Conservation (phyloP, 2,113 vertebrate species). For the Chaenocephalus aceratus region DNA sequence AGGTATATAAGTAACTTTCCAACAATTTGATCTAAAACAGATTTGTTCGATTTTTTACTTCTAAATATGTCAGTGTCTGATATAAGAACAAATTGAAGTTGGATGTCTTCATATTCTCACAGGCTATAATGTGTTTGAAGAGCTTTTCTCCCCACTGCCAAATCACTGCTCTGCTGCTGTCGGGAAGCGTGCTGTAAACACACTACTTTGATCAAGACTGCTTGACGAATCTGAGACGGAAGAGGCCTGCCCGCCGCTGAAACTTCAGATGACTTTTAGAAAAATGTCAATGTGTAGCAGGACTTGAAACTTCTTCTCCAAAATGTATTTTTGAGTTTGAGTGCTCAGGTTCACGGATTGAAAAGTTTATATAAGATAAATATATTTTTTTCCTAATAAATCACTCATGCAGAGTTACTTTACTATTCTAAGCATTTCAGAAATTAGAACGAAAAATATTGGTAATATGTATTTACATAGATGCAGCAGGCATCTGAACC, state of each 20-base stretch:
- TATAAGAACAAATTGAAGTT: constrained; percentile 12
- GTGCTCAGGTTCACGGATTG: neutral
- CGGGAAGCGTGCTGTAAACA: constrained; percentile 15
- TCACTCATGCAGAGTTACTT: neutral
- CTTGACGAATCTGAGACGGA: constrained; percentile 16
- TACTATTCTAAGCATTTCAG: neutral
- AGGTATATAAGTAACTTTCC: neutral
- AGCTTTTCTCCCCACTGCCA: neutral
- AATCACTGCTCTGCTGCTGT: constrained; percentile 14
- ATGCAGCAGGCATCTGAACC: neutral
- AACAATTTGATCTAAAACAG: neutral
- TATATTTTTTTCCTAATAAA: neutral
- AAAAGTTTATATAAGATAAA: neutral
- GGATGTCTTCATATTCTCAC: neutral
- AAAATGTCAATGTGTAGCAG: constrained; percentile 4
- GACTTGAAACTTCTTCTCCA: neutral
- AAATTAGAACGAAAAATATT: neutral
- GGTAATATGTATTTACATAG: neutral
- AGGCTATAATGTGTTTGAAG: constrained; percentile 28
- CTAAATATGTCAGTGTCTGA: constrained; percentile 9
- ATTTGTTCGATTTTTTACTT: neutral
- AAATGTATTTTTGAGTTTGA: no score
- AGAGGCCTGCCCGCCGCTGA: neutral
- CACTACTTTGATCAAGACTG: constrained; percentile 44
- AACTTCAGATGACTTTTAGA: constrained; percentile 16